A percentile compares a stretch with the other conserved stretches of the same genome.
Evolutionary conservation across 2,113 vertebrate species (phyloP).

Genomic region (Pseudorasbora parva): DNA sequence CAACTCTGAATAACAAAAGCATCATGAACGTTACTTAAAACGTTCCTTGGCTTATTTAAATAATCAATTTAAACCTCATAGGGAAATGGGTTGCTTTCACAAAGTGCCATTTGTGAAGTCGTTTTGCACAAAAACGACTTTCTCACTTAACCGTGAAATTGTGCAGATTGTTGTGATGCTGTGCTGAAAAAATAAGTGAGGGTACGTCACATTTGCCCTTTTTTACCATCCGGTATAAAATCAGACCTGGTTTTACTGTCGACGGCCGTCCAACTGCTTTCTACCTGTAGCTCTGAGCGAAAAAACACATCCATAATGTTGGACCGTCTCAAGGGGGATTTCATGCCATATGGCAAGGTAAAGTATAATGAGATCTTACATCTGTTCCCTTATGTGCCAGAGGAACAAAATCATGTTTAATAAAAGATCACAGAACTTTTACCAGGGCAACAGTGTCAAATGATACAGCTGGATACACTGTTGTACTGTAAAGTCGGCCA

Average conservation of each 20-base stretch:
- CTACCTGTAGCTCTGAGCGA: conserved; percentile 61
- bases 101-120: neutral
- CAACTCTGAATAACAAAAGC: neutral
- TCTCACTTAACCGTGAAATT: conserved; percentile 12
- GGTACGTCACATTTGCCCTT: neutral
- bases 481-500: neutral
- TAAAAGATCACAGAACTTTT: conserved; percentile 65
- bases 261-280: conserved; percentile 57
- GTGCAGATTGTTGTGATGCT: neutral
- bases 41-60: neutral
- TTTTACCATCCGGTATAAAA: conserved; percentile 52
- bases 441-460: conserved; percentile 52
- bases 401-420: conserved; percentile 69
- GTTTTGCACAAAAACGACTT: neutral
- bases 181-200: neutral
- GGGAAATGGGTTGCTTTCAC: conserved; percentile 9
- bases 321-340: conserved; percentile 43
- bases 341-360: conserved; percentile 70
- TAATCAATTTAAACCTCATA: conserved; percentile 13
- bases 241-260: conserved; percentile 59
- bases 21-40: neutral
- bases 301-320: conserved; percentile 42
- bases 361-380: conserved; percentile 71
- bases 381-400: conserved; percentile 68
- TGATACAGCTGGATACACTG: conserved; percentile 33